phyloP scores from a whole-genome alignment of 2,113 vertebrate species.

The Atherinomorus stipes region DNA sequence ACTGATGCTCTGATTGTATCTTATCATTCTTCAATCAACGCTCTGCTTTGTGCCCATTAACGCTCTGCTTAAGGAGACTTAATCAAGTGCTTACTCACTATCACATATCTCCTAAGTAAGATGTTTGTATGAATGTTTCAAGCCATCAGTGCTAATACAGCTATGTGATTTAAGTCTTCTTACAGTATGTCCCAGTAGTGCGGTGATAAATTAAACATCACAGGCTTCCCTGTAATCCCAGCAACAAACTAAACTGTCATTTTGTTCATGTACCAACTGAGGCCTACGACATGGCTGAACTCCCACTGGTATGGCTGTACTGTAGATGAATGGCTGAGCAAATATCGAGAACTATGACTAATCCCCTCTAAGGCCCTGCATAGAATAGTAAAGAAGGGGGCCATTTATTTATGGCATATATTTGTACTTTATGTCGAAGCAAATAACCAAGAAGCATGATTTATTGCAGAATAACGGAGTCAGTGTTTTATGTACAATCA shows the following conservation, averaged over 20 bases:
- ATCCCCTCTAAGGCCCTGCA: constrained; percentile 39
- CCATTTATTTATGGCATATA: constrained; percentile 63
- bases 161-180: constrained; percentile 23
- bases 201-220: neutral
- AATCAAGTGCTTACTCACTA: neutral
- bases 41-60: neutral
- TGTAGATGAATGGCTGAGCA: constrained; percentile 36
- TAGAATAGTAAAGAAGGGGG: constrained; percentile 55
- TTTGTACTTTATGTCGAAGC: constrained; percentile 70
- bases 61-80: constrained; percentile 4
- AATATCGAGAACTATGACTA: constrained; percentile 20
- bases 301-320: constrained; percentile 35
- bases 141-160: neutral
- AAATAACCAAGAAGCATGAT: constrained; percentile 81
- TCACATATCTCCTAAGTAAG: constrained; percentile 9
- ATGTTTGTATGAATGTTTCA: constrained; percentile 16
- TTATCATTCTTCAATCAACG: neutral
- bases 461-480: constrained; percentile 72
- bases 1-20: neutral
- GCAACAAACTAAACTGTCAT: constrained; percentile 26
- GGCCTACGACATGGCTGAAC: neutral
- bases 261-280: neutral
- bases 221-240: constrained; percentile 12
- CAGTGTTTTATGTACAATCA: constrained; percentile 80
- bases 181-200: neutral